A percentile compares a stretch with the other conserved stretches of the same genome.
Evolutionary conservation across 2,113 vertebrate species (phyloP).

Genomic region (Ctenomys sociabilis): DNA sequence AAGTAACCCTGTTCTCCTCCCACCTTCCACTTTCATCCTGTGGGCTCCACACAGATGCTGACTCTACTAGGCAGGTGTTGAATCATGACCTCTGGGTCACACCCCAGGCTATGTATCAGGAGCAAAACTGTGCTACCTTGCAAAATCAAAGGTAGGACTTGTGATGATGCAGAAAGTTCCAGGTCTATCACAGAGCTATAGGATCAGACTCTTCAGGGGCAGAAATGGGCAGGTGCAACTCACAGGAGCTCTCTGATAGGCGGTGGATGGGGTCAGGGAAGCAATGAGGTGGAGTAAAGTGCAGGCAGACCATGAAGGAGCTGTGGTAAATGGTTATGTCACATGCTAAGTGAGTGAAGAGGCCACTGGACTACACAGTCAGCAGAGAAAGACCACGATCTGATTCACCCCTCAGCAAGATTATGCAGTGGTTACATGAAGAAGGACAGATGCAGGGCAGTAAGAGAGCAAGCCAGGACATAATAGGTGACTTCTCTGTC

Average conservation of each 20-base stretch:
- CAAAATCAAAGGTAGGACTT: neutral
- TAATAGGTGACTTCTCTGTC: neutral
- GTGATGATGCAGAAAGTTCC: neutral
- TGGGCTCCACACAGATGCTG: neutral
- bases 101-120: neutral
- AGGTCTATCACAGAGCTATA: neutral
- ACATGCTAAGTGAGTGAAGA: neutral
- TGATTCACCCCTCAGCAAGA: neutral
- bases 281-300: neutral
- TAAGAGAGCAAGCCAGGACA: neutral
- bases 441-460: fast-evolving
- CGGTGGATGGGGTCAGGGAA: neutral
- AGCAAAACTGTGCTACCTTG: neutral
- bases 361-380: neutral
- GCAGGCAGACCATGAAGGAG: neutral
- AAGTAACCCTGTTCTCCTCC: neutral
- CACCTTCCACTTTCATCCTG: neutral
- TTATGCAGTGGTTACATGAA: neutral
- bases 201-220: neutral
- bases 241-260: neutral
- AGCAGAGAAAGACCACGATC: neutral
- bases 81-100: neutral
- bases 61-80: neutral
- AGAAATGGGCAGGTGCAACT: neutral
- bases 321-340: neutral